phyloP scores from a whole-genome alignment of 1,140 invertebrate species.

The Polyergus mexicanus region DNA sequence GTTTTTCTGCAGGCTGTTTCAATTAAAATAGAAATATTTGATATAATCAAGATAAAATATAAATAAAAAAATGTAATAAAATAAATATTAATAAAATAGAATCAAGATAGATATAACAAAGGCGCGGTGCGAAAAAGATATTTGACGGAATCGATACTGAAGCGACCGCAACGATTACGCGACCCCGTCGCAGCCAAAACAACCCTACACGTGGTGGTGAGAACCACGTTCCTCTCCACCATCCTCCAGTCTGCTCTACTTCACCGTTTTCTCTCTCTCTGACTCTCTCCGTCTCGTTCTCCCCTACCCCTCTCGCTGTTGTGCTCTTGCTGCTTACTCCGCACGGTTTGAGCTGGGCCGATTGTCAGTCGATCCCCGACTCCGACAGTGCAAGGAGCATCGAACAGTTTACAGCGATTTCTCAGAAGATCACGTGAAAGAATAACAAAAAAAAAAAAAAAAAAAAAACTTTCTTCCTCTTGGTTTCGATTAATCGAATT shows the following conservation, averaged over 20 bases:
- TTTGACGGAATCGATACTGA: slow-evolving; percentile 25
- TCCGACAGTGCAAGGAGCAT: slow-evolving; percentile 65
- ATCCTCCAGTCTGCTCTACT: slow-evolving; percentile 11
- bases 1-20: neutral
- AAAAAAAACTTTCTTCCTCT: neutral
- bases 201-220: slow-evolving; percentile 55
- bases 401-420: slow-evolving; percentile 1
- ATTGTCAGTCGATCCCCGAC: slow-evolving; percentile 76
- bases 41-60: neutral
- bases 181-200: slow-evolving; percentile 42
- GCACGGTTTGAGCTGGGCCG: slow-evolving; percentile 74
- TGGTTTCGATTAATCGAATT: neutral
- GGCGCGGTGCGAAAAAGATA: neutral
- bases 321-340: slow-evolving; percentile 73
- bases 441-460: neutral
- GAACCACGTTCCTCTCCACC: slow-evolving; percentile 23
- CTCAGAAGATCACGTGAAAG: neutral
- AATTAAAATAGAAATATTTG: neutral
- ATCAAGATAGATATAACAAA: neutral
- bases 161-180: neutral
- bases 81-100: neutral
- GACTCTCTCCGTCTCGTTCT: slow-evolving; percentile 44
- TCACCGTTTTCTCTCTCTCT: slow-evolving; percentile 19
- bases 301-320: slow-evolving; percentile 41
- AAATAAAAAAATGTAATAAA: neutral